phyloP scores from a whole-genome alignment of 1,140 invertebrate species.

The Metopolophium dirhodum region DNA sequence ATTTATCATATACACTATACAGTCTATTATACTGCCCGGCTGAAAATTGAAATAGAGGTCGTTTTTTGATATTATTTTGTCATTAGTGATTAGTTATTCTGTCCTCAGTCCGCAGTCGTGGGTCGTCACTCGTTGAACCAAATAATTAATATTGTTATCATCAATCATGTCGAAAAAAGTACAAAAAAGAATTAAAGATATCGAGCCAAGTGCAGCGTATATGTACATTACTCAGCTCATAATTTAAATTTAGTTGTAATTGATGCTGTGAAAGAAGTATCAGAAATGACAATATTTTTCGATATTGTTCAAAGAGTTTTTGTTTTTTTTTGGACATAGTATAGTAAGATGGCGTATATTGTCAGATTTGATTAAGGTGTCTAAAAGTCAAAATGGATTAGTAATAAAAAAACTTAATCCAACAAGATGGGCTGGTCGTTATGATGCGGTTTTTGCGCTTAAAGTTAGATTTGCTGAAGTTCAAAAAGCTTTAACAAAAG shows the following conservation, averaged over 20 bases:
- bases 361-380: background rate
- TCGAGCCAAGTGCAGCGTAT: background rate
- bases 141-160: background rate
- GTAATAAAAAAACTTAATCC: background rate
- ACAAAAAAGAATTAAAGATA: background rate
- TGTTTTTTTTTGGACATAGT: conserved; percentile 1
- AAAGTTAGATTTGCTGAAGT: conserved; percentile 29
- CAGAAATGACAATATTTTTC: background rate
- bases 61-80: no score
- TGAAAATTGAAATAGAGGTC: no score
- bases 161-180: background rate
- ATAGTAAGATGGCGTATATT: background rate
- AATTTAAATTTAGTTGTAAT: background rate
- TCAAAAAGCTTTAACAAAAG: conserved; percentile 35
- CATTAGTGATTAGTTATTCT: no score
- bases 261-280: background rate
- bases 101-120: no score
- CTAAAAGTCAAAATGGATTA: background rate
- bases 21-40: no score
- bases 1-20: no score
- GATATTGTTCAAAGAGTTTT: background rate
- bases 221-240: background rate
- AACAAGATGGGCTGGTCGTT: background rate
- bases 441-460: background rate
- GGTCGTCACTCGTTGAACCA: no score